Percentiles rank a stretch among this genome's conserved stretches.
Conservation (phyloP, 2,113 vertebrate genomes). For the Tychaedon coryphoeus region DNA sequence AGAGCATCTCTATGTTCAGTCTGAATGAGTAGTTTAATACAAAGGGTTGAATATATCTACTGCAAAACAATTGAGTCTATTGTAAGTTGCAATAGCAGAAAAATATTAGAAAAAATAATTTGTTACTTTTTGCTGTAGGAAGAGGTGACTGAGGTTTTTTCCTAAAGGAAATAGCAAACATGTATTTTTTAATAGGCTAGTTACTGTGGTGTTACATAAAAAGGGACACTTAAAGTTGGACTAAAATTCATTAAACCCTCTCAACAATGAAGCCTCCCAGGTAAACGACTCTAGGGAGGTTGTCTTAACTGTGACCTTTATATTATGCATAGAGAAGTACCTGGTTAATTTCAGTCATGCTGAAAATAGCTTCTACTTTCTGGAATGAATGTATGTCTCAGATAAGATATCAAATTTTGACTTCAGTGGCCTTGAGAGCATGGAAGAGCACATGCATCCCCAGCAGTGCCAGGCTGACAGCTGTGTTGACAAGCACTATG, state of each 20-base stretch:
- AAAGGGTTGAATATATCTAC: background rate
- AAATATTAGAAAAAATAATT: background rate
- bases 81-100: background rate
- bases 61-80: background rate
- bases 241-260: background rate
- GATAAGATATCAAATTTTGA: background rate
- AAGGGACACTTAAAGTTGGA: background rate
- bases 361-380: background rate
- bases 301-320: background rate
- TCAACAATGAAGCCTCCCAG: fast-evolving
- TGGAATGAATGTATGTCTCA: background rate
- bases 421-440: background rate
- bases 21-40: background rate
- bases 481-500: background rate
- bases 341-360: background rate
- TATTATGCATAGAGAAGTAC: background rate
- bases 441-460: background rate
- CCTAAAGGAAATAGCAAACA: background rate
- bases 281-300: background rate
- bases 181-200: background rate
- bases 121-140: background rate
- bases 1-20: background rate
- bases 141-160: background rate
- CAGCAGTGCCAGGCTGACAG: background rate
- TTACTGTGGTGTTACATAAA: background rate